Conservation (phyloP, 1,140 invertebrate species). For the Scaptomyza pallida region DNA sequence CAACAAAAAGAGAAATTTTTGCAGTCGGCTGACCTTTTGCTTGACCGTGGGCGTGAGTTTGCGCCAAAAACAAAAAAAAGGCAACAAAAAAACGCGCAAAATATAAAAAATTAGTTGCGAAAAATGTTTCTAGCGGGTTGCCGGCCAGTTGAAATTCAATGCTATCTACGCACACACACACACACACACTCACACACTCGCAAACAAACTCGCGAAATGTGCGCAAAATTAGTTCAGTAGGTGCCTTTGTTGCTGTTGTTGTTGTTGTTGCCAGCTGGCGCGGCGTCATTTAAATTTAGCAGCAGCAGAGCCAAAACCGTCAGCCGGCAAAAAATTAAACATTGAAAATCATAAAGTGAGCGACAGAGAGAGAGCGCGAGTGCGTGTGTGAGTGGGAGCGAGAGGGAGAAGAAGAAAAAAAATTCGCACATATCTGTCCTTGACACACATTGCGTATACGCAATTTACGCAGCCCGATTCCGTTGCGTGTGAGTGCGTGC, state of each 20-base stretch:
- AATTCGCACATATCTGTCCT: slow-evolving; percentile 84
- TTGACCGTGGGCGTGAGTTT: slow-evolving; percentile 77
- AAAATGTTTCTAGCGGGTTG: slow-evolving; percentile 66
- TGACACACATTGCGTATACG: slow-evolving; percentile 83
- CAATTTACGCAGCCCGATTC: slow-evolving; percentile 69
- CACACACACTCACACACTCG: slow-evolving; percentile 10
- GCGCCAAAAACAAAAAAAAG: slow-evolving; percentile 51
- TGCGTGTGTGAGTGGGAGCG: too few species aligned
- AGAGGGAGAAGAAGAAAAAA: slow-evolving; percentile 17
- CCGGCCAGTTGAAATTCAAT: slow-evolving; percentile 66
- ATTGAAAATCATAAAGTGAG: slow-evolving; percentile 46
- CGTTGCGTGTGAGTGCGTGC: slow-evolving; percentile 65
- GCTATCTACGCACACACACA: slow-evolving; percentile 65
- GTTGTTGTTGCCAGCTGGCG: slow-evolving; percentile 40
- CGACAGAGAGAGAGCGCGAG: neutral
- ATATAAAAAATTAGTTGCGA: slow-evolving; percentile 26
- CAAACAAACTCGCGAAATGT: slow-evolving; percentile 4
- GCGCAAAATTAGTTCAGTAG: slow-evolving; percentile 75
- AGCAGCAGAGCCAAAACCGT: slow-evolving; percentile 3
- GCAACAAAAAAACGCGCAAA: slow-evolving; percentile 18
- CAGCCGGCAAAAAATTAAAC: slow-evolving; percentile 59
- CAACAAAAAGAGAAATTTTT: slow-evolving; percentile 55
- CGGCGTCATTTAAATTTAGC: slow-evolving; percentile 74
- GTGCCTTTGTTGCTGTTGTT: slow-evolving; percentile 45
- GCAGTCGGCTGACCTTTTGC: slow-evolving; percentile 69